phyloP scores from a whole-genome alignment of 2,888 invertebrate species.

The Cacoxenus indagator region DNA sequence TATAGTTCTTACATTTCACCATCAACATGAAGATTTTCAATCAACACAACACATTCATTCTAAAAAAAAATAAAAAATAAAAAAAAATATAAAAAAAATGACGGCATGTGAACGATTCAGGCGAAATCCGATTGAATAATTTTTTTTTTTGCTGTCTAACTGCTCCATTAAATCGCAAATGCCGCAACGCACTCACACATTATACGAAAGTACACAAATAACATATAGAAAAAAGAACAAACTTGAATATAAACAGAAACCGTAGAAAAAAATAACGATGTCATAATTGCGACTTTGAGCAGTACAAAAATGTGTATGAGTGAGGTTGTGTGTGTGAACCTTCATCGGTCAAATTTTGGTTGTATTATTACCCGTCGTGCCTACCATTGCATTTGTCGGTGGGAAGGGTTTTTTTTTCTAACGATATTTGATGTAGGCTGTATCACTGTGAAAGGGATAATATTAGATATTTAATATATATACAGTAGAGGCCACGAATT shows the following conservation, averaged over 20 bases:
- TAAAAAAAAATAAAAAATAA: neutral
- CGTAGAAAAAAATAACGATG: slow-evolving; percentile 11
- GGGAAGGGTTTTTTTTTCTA: too few relatives aligned
- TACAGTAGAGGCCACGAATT: too few relatives aligned
- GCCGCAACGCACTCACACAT: neutral
- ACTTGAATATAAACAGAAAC: slow-evolving; percentile 11
- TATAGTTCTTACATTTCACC: too few relatives aligned
- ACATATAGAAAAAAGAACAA: neutral
- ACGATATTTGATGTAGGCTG: too few relatives aligned
- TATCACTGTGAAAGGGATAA: too few relatives aligned
- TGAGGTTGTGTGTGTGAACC: neutral
- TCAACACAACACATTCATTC: too few relatives aligned
- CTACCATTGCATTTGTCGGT: too few relatives aligned
- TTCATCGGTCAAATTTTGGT: too few relatives aligned
- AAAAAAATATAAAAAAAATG: neutral
- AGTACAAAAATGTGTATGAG: neutral
- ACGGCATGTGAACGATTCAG: slow-evolving; percentile 7
- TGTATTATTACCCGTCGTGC: too few relatives aligned
- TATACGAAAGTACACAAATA: neutral
- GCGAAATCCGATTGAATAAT: slow-evolving; percentile 12
- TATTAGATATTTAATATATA: too few relatives aligned
- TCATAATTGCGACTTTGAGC: slow-evolving; percentile 18
- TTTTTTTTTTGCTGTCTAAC: too few relatives aligned
- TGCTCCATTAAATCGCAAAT: neutral
- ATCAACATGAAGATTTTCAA: too few relatives aligned